phyloP scores from a whole-genome alignment of 1,140 invertebrate genomes.

The Lepidostoma basale region DNA sequence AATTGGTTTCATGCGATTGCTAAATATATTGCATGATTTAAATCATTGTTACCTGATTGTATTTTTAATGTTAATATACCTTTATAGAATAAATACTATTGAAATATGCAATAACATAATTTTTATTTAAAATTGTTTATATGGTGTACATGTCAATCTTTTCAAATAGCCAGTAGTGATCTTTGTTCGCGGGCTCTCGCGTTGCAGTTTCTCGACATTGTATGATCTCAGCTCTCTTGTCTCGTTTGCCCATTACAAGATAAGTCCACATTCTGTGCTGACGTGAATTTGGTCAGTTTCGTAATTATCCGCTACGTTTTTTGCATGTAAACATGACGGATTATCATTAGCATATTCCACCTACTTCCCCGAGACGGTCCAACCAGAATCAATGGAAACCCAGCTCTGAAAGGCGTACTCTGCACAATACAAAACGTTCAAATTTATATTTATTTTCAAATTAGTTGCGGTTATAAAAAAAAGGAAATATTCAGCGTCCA shows the following conservation, averaged over 20 bases:
- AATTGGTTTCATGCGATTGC: too few relatives aligned
- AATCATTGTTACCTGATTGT: too few relatives aligned
- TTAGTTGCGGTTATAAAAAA: constrained; percentile 15
- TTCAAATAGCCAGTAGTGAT: too few relatives aligned
- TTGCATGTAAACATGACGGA: background rate
- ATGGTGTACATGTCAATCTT: too few relatives aligned
- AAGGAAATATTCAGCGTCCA: constrained; percentile 5
- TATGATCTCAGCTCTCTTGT: background rate
- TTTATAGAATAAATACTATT: too few relatives aligned
- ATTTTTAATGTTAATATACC: too few relatives aligned
- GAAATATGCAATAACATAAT: too few relatives aligned
- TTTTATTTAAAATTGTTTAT: too few relatives aligned
- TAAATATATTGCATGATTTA: too few relatives aligned
- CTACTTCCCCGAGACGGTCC: too few relatives aligned
- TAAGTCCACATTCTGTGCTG: background rate
- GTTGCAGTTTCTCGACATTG: background rate
- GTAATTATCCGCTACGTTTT: background rate
- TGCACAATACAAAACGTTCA: background rate
- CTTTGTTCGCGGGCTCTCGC: too few relatives aligned
- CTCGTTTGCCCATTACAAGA: background rate
- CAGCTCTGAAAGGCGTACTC: background rate
- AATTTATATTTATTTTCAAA: constrained; percentile 18
- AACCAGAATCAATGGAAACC: background rate
- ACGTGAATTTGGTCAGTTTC: constrained; percentile 1
- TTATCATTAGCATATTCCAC: background rate